Evolutionary conservation across 1,140 invertebrate genomes (phyloP).

Genomic region (Aphaenogaster floridana): DNA sequence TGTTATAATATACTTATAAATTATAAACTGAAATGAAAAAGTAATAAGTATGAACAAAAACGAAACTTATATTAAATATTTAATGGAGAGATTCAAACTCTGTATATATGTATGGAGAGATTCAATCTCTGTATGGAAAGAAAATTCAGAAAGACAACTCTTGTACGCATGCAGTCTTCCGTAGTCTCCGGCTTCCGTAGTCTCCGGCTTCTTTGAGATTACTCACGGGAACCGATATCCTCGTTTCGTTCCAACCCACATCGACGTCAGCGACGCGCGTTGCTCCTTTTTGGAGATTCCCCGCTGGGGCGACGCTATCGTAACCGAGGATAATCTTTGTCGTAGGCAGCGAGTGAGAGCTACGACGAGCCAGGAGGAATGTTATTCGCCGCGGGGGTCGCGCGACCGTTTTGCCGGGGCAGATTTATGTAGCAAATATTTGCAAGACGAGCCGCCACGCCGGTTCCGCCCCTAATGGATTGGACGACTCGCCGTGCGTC

Average conservation of each 20-base stretch:
- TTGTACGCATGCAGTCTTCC: not conserved
- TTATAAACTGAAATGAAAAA: not conserved
- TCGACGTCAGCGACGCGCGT: not conserved
- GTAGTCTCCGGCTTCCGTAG: not conserved
- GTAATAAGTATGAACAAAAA: not conserved
- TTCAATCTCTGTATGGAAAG: not conserved
- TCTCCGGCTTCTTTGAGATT: slow-evolving; percentile 4
- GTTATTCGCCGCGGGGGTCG: slow-evolving; percentile 65
- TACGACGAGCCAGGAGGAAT: slow-evolving; percentile 66
- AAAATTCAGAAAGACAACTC: not conserved
- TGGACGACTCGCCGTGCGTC: slow-evolving; percentile 63
- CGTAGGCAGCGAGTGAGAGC: slow-evolving; percentile 18
- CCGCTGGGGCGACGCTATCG: slow-evolving; percentile 30
- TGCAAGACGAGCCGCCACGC: slow-evolving; percentile 72
- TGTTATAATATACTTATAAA: not conserved
- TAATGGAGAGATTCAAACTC: not conserved
- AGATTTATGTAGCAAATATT: slow-evolving; percentile 82
- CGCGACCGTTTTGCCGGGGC: slow-evolving; percentile 64
- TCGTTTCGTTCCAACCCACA: slow-evolving; percentile 63
- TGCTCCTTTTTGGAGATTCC: slow-evolving; percentile 67
- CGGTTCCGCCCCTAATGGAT: slow-evolving; percentile 77
- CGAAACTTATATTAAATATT: not conserved
- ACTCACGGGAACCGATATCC: slow-evolving; percentile 51
- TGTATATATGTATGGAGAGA: not conserved
- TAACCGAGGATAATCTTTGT: slow-evolving; percentile 4